Evolutionary conservation across 2,888 invertebrate species (phyloP).

Genomic region (Limnephilus marmoratus): DNA sequence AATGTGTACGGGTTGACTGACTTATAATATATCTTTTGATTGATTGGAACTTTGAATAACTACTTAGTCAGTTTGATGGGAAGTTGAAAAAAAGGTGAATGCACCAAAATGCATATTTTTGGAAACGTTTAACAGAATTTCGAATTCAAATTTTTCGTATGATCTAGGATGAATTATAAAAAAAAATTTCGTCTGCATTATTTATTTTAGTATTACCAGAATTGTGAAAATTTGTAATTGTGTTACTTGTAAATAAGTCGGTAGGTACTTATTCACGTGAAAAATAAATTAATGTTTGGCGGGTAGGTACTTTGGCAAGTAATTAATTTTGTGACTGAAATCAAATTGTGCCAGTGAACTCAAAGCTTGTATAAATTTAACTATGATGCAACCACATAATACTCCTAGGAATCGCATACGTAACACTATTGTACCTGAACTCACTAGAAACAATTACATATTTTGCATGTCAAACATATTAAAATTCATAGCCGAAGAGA

Average conservation of each 20-base stretch:
- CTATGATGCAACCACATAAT: constrained; percentile 15
- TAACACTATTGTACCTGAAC: background rate
- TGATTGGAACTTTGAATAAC: background rate
- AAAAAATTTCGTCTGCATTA: background rate
- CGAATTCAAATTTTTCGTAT: background rate
- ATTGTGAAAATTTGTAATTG: background rate
- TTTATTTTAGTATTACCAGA: background rate
- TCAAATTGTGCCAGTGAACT: background rate
- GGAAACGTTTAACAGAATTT: background rate
- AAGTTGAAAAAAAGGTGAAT: background rate
- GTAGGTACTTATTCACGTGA: background rate
- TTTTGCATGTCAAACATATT: background rate
- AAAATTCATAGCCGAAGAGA: background rate
- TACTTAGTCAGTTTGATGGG: background rate
- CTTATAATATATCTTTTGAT: background rate
- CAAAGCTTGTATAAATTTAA: background rate
- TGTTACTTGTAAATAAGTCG: background rate
- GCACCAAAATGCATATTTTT: background rate
- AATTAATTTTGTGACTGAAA: background rate
- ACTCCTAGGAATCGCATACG: background rate
- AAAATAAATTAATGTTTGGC: background rate
- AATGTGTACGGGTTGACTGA: background rate
- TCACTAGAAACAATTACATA: background rate
- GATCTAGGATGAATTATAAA: background rate
- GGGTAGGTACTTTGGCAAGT: background rate